Conservation (phyloP, 2,888 invertebrate genomes). For the Lumbricus terrestris region DNA sequence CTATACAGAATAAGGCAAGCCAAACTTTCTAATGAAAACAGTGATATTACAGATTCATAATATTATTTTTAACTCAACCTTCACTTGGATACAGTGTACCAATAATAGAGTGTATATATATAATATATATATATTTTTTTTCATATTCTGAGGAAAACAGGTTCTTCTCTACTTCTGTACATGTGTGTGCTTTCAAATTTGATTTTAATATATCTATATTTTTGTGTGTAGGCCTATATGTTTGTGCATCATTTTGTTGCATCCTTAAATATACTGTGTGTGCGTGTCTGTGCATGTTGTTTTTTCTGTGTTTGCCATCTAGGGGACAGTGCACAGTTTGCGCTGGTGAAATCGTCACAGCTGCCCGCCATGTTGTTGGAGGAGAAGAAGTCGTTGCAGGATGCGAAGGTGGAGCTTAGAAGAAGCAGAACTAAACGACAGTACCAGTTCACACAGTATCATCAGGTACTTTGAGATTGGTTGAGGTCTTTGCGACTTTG, state of each 20-base stretch:
- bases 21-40: too few relatives aligned
- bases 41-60: too few relatives aligned
- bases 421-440: conserved; percentile 43
- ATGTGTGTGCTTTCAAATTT: too few relatives aligned
- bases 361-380: conserved; percentile 50
- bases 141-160: too few relatives aligned
- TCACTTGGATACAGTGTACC: too few relatives aligned
- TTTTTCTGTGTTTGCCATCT: conserved; percentile 22
- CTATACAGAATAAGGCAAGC: too few relatives aligned
- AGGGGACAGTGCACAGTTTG: conserved; percentile 36
- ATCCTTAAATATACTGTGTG: not conserved
- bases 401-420: conserved; percentile 43
- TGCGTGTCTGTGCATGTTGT: not conserved
- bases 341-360: conserved; percentile 48
- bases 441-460: conserved; percentile 49
- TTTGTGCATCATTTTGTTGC: not conserved
- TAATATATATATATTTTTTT: too few relatives aligned
- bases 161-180: too few relatives aligned
- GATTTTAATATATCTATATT: not conserved
- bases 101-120: too few relatives aligned
- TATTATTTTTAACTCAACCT: too few relatives aligned
- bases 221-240: too few relatives aligned
- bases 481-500: not conserved
- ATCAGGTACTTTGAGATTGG: conserved; percentile 44
- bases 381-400: conserved; percentile 43